Conservation (phyloP, 1,140 invertebrate species). For the Macrosteles quadrilineatus region DNA sequence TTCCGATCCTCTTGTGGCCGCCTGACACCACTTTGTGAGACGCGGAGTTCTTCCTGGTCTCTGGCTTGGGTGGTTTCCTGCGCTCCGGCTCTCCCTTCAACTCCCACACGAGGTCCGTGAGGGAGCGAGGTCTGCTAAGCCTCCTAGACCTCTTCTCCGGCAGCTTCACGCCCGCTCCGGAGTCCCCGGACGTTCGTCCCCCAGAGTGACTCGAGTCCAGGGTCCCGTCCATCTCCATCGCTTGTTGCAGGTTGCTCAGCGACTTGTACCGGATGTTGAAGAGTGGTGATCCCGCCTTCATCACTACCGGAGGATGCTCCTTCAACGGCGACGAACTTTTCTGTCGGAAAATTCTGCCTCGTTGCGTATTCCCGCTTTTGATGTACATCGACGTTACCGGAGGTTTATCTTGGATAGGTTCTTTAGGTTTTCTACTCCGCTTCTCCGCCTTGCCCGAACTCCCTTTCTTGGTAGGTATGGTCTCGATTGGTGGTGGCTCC, state of each 20-base stretch:
- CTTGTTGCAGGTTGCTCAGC: constrained; percentile 73
- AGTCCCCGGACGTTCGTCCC: constrained; percentile 80
- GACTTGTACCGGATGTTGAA: constrained; percentile 84
- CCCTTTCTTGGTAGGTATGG: constrained; percentile 78
- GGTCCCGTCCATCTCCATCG: constrained; percentile 76
- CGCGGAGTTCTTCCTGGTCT: constrained; percentile 34
- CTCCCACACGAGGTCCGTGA: constrained; percentile 87
- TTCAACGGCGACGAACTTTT: constrained; percentile 74
- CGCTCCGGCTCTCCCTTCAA: constrained; percentile 57
- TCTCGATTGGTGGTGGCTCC: constrained; percentile 87
- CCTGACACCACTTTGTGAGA: constrained; percentile 33
- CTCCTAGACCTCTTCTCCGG: constrained; percentile 69
- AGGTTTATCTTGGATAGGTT: constrained; percentile 41
- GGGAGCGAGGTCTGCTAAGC: constrained; percentile 56
- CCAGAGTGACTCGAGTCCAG: constrained; percentile 86
- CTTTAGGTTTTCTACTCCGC: constrained; percentile 57
- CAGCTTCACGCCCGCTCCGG: constrained; percentile 72
- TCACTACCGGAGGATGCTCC: constrained; percentile 59
- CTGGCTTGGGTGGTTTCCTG: constrained; percentile 43
- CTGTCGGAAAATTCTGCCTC: constrained; percentile 65
- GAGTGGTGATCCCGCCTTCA: constrained; percentile 72
- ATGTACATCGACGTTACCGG: constrained; percentile 59
- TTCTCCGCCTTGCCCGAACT: constrained; percentile 62
- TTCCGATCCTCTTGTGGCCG: constrained; percentile 36
- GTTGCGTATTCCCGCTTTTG: constrained; percentile 69